phyloP scores from a whole-genome alignment of 2,888 invertebrate genomes.

The Mylabris sibirica region DNA sequence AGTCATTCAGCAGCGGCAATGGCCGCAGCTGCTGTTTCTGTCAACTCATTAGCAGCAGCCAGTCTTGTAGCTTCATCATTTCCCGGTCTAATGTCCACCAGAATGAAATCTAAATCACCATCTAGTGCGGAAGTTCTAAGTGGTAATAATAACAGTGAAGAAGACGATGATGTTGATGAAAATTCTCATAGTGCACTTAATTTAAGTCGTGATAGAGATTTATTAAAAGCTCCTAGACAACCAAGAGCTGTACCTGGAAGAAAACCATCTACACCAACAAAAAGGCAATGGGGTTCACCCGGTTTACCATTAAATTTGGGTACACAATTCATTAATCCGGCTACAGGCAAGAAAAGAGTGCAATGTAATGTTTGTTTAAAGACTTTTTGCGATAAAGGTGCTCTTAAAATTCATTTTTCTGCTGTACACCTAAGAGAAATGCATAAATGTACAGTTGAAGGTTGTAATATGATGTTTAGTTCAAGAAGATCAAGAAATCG shows the following conservation, averaged over 20 bases:
- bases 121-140: slow-evolving; percentile 56
- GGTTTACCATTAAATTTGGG: slow-evolving; percentile 82
- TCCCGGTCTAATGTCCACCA: slow-evolving; percentile 66
- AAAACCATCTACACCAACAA: slow-evolving; percentile 77
- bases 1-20: slow-evolving; percentile 72
- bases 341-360: slow-evolving; percentile 94
- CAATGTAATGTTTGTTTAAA: slow-evolving; percentile 98
- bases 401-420: slow-evolving; percentile 98
- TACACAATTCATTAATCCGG: slow-evolving; percentile 90
- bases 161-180: slow-evolving; percentile 69
- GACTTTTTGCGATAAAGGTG: slow-evolving; percentile 99
- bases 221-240: slow-evolving; percentile 61
- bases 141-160: slow-evolving; percentile 62
- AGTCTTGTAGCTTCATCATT: slow-evolving; percentile 71
- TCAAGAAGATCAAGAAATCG: slow-evolving; percentile 94
- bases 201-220: slow-evolving; percentile 66
- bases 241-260: slow-evolving; percentile 63
- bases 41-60: slow-evolving; percentile 63
- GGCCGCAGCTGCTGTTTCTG: slow-evolving; percentile 65
- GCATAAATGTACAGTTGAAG: slow-evolving; percentile 99
- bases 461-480: slow-evolving; percentile 99
- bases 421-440: slow-evolving; percentile 98
- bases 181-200: slow-evolving; percentile 71
- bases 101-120: slow-evolving; percentile 63
- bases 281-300: slow-evolving; percentile 81